A percentile compares a stretch with the other conserved stretches of the same genome.
These are phyloP conservation scores for Barbus barbus DNA, from an alignment of 2,113 vertebrate species.

Conservation along the genomic window DNA sequence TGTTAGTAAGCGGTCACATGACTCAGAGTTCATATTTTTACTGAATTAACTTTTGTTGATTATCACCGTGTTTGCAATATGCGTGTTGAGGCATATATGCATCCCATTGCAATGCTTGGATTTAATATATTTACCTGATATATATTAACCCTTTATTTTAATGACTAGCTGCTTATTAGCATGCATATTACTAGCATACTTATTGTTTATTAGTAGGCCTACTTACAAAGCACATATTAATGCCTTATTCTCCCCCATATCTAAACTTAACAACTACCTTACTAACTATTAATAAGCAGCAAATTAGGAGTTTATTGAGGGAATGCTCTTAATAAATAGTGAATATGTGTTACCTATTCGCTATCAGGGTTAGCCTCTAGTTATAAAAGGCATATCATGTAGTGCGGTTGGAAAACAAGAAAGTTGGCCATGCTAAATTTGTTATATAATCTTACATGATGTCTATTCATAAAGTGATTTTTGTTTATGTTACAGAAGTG, in stretches of 20 bases:
- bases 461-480: constrained; percentile 3
- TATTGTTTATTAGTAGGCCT: no score
- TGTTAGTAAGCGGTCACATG: background rate
- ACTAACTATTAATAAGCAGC: no score
- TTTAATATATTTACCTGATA: background rate
- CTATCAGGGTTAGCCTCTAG: background rate
- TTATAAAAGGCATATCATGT: background rate
- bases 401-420: background rate
- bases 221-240: no score
- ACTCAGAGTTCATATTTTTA: background rate
- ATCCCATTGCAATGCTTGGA: background rate
- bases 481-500: constrained; percentile 23
- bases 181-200: no score
- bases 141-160: background rate
- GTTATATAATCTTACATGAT: background rate
- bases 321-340: no score
- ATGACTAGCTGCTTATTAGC: no score
- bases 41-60: background rate
- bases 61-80: background rate
- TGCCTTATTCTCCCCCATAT: no score
- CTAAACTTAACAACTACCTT: no score
- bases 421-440: background rate
- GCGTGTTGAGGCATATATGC: background rate
- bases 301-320: no score
- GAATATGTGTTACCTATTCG: no score